Evolutionary conservation across 2,888 invertebrate genomes (phyloP).

Genomic region (Himalopsyche tibetana): DNA sequence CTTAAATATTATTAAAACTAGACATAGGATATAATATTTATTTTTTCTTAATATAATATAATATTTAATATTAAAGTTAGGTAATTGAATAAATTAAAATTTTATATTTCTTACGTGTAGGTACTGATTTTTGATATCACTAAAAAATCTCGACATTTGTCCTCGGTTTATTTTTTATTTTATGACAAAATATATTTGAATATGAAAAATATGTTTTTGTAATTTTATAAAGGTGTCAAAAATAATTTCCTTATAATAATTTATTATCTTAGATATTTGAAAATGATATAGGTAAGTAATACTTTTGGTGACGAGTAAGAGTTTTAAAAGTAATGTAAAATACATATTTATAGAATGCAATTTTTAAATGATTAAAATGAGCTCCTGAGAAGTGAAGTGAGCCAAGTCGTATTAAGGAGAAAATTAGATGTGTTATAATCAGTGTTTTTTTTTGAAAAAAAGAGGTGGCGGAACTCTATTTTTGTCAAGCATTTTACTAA

Average conservation of each 20-base stretch:
- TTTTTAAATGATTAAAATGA: background rate
- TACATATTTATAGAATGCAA: background rate
- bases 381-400: no score
- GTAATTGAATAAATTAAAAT: no score
- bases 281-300: background rate
- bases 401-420: no score
- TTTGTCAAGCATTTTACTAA: no score
- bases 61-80: no score
- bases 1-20: no score
- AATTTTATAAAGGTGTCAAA: constrained; percentile 20
- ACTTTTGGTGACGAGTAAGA: background rate
- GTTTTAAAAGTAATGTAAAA: background rate
- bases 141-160: background rate
- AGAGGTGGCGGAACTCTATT: no score
- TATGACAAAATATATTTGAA: constrained; percentile 22
- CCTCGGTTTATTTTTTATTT: background rate
- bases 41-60: no score
- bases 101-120: background rate
- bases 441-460: no score
- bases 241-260: constrained; percentile 5
- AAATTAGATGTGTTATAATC: no score
- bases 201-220: constrained; percentile 20
- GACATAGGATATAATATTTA: no score
- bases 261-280: constrained; percentile 6
- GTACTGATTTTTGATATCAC: constrained; percentile 2